phyloP scores from a whole-genome alignment of 2,113 vertebrate species.

The Trichechus manatus region DNA sequence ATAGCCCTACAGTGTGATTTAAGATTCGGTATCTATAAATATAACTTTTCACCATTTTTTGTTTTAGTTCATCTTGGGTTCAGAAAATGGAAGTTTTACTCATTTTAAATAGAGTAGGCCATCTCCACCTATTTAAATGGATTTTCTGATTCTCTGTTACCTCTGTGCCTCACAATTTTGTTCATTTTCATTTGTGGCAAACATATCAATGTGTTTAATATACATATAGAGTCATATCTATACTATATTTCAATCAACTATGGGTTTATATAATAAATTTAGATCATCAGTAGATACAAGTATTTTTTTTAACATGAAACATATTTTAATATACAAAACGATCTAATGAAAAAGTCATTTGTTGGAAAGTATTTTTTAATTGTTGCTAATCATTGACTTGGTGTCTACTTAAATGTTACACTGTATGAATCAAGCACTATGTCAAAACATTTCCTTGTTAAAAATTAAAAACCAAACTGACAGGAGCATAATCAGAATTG shows the following conservation, averaged over 20 bases:
- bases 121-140: constrained; percentile 49
- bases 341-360: constrained; percentile 73
- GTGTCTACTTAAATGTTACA: constrained; percentile 79
- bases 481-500: constrained; percentile 67
- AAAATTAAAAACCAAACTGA: constrained; percentile 70
- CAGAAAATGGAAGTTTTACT: constrained; percentile 62
- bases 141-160: constrained; percentile 83
- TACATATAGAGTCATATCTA: constrained; percentile 66
- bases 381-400: constrained; percentile 70
- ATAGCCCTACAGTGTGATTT: constrained; percentile 36
- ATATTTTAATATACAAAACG: constrained; percentile 87
- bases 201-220: constrained; percentile 64
- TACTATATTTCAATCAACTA: constrained; percentile 51
- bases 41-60: constrained; percentile 44
- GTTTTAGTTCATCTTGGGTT: constrained; percentile 45
- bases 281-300: constrained; percentile 72
- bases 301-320: constrained; percentile 84
- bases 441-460: constrained; percentile 74
- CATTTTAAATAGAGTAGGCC: constrained; percentile 65
- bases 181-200: constrained; percentile 79
- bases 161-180: constrained; percentile 76
- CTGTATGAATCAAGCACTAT: constrained; percentile 78
- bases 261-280: constrained; percentile 77
- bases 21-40: constrained; percentile 57
- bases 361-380: constrained; percentile 84